A percentile compares a stretch with the other conserved stretches of the same genome.
Conservation (phyloP, 2,113 vertebrate species). For the Psittacus erithacus region DNA sequence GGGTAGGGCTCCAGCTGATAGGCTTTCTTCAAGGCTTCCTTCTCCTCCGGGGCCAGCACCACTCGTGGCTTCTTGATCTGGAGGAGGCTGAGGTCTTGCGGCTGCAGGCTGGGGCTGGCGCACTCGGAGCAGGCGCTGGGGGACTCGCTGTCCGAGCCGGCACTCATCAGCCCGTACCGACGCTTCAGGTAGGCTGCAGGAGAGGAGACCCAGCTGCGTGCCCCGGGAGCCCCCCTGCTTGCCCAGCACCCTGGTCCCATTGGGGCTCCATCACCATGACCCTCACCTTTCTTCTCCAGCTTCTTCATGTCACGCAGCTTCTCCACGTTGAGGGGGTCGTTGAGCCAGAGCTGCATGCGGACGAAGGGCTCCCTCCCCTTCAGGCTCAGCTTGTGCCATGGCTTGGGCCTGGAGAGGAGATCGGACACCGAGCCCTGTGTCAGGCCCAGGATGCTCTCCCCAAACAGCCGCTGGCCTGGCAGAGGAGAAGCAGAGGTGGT, state of each 20-base stretch:
- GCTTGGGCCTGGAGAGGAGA: conserved; percentile 95
- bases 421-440: conserved; percentile 98
- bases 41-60: conserved; percentile 93
- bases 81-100: conserved; percentile 86
- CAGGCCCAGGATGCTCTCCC: conserved; percentile 96
- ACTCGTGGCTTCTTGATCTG: conserved; percentile 95
- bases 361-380: conserved; percentile 97
- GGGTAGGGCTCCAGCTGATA: conserved; percentile 97
- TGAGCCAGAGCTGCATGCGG: conserved; percentile 99
- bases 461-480: conserved; percentile 96
- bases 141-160: conserved; percentile 92
- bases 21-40: conserved; percentile 91
- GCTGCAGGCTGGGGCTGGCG: conserved; percentile 84
- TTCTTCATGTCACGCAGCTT: conserved; percentile 98
- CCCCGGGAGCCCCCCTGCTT: not conserved
- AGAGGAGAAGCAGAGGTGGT: conserved; percentile 44
- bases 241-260: rapidly evolving
- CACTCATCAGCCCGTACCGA: conserved; percentile 90
- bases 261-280: rapidly evolving
- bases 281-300: conserved; percentile 96
- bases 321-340: conserved; percentile 94
- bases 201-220: conserved; percentile 19
- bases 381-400: conserved; percentile 98
- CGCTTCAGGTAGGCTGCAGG: conserved; percentile 91
- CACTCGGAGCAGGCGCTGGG: conserved; percentile 87